Base-by-base conservation (phyloP, 1,140 invertebrate genomes). In the Drosophila nannoptera region DNA sequence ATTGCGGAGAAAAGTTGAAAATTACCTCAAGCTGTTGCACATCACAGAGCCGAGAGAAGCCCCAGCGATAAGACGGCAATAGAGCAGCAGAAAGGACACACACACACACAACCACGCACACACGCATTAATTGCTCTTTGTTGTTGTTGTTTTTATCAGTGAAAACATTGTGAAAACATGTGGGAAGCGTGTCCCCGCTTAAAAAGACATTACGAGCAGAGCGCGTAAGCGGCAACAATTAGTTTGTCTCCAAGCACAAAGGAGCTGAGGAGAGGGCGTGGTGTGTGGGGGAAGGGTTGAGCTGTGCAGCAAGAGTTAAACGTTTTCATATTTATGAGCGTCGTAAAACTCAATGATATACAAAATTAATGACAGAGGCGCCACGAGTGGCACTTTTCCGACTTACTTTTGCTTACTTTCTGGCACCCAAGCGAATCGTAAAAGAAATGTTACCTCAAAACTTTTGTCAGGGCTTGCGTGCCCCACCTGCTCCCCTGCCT, bases 321-420 rank as follows among this genome's bases (percentile, higher is more conserved):
- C 80, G 84, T 87, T 87, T 81, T 82, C 77, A 78, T 87, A 87
- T 87, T 87, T 87, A 87, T 84, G 84, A 87, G 84, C 65, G 69
- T 87, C 86, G 80, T 87, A 87, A 87, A 87, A 87, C 80, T 74
- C 84, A 87, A 87, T 87, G 84, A 87, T 87, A 87, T 84, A 87
- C 80, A 83, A 87, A 87, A 87, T 87, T 87, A 87, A 87, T 87
- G 84, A 81, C 80, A 81, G 75, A 80, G 80, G 66, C 76, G 69
- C 64, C 76, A 50, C 80, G 75, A 84, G 69, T 80, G 73, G 63
- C 80, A 76, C 77, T 77, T 80, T 38, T 53, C 36, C 49, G 16
- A 77, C 70, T 54, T 54, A 54, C 52, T 46, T 52, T 64, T 73
- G 73, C 69, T 67, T 69, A 63, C 69, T 69, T 63, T 63, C 32